A percentile compares a stretch with the other conserved stretches of the same genome.
These are phyloP conservation scores for Ranitomeya imitator DNA, from an alignment of 2,113 vertebrate species.

Conservation along the genomic window DNA sequence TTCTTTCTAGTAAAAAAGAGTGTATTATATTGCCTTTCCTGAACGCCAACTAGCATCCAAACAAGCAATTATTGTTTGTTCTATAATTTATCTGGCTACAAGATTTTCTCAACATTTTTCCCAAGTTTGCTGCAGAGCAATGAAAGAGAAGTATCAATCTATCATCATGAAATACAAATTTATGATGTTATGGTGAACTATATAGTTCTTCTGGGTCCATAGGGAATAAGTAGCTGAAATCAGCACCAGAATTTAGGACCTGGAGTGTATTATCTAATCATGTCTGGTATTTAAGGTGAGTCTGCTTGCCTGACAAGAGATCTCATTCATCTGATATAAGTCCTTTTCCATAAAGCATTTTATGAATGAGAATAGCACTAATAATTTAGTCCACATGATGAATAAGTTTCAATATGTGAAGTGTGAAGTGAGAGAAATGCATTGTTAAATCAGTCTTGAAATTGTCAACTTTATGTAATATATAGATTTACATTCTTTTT, in stretches of 20 bases:
- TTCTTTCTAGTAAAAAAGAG: too few relatives aligned
- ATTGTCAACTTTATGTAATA: background rate
- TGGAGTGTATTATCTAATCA: conserved; percentile 42
- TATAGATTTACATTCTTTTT: background rate
- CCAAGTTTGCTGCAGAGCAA: background rate
- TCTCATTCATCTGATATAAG: conserved; percentile 23
- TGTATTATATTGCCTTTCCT: too few relatives aligned
- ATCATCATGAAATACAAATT: background rate
- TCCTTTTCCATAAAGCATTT: conserved; percentile 12
- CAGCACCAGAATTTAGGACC: background rate
- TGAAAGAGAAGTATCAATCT: background rate
- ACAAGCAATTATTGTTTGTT: too few relatives aligned
- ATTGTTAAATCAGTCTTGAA: background rate
- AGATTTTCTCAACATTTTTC: background rate
- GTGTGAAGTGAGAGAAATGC: background rate
- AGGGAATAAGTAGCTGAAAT: conserved; percentile 18
- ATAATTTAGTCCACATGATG: conserved; percentile 40
- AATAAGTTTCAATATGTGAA: background rate
- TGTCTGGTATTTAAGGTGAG: conserved; percentile 43
- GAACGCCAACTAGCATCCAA: too few relatives aligned
- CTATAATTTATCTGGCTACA: background rate
- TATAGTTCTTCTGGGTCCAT: background rate
- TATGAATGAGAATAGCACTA: conserved; percentile 32
- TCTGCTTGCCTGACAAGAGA: conserved; percentile 20
- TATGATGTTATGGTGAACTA: conserved; percentile 17